These are phyloP conservation scores for Epicauta chinensis DNA, from an alignment of 1,140 invertebrate species.

Conservation along the genomic window DNA sequence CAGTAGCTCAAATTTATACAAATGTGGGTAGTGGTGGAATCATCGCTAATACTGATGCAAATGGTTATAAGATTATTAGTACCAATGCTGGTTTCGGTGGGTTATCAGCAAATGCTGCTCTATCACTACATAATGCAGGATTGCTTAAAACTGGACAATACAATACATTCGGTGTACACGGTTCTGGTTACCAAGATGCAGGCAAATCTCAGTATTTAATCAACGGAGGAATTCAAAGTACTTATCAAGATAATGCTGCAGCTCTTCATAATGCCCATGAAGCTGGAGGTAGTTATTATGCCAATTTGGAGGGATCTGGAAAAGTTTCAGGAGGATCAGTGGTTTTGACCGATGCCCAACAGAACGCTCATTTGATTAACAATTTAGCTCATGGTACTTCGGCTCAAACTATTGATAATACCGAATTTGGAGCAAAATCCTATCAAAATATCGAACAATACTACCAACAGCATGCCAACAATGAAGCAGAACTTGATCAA, in stretches of 20 bases:
- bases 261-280: too few species aligned
- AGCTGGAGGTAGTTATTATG: too few species aligned
- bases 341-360: too few species aligned
- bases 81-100: constrained; percentile 3
- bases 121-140: constrained; percentile 28
- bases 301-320: neutral
- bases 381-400: neutral
- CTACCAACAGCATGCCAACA: neutral
- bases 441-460: constrained; percentile 7
- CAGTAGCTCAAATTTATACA: constrained; percentile 32
- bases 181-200: neutral
- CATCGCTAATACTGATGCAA: constrained; percentile 26
- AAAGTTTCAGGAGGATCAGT: neutral
- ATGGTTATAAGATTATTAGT: too few species aligned
- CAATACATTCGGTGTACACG: too few species aligned
- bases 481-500: too few species aligned
- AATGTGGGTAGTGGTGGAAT: constrained; percentile 26
- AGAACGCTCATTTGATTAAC: constrained; percentile 6
- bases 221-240: neutral
- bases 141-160: constrained; percentile 13
- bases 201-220: neutral
- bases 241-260: neutral
- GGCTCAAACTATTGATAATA: too few species aligned
- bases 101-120: constrained; percentile 23
- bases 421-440: constrained; percentile 1